Conservation (phyloP, 2,888 invertebrate species). For the Rhogogaster chlorosoma region DNA sequence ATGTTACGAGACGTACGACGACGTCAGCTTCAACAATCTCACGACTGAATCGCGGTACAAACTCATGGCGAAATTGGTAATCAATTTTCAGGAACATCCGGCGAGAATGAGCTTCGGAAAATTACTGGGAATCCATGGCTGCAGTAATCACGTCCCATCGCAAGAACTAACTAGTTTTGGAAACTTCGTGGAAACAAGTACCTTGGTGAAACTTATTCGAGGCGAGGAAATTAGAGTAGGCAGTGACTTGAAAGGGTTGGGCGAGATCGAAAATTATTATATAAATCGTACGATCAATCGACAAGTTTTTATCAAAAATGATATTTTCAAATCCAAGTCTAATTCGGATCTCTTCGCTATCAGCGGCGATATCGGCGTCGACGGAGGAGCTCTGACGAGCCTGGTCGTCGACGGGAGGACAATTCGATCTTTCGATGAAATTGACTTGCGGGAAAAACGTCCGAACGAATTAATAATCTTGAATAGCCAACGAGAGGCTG, state of each 20-base stretch:
- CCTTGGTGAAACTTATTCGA: neutral
- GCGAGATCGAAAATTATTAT: constrained; percentile 2
- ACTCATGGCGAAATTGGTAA: constrained; percentile 11
- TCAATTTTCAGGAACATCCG: neutral
- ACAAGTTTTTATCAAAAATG: neutral
- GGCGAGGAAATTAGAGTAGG: constrained; percentile 18
- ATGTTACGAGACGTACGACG: constrained; percentile 16
- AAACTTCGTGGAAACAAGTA: neutral
- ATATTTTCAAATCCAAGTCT: neutral
- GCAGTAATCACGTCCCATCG: neutral
- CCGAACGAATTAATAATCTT: neutral
- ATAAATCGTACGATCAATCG: neutral
- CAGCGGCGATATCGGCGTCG: neutral
- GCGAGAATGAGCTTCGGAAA: neutral
- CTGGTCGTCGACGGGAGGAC: neutral
- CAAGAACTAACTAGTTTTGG: neutral
- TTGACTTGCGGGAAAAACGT: neutral
- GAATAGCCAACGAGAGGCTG: neutral
- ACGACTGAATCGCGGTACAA: constrained; percentile 7
- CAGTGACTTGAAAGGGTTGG: neutral
- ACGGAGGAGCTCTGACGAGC: too few relatives aligned
- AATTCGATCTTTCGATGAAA: constrained; percentile 9
- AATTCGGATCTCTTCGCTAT: constrained; percentile 4
- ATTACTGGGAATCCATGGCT: neutral
- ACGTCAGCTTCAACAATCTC: neutral